Base-by-base conservation (phyloP, 2,797 vertebrate genomes). In the Acipenser ruthenus region DNA sequence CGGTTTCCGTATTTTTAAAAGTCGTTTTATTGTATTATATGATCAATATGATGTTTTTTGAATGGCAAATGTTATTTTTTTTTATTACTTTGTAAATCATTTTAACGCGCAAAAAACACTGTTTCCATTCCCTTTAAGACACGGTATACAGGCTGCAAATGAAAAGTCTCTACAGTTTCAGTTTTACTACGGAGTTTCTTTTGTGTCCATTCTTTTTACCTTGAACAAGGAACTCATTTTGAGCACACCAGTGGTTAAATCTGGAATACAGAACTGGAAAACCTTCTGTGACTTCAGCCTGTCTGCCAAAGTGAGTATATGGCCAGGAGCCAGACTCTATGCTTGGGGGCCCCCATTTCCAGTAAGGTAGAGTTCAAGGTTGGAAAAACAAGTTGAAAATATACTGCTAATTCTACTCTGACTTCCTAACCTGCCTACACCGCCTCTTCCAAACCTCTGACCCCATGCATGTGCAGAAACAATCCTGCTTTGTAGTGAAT, bases 321-420 rank as follows among this genome's bases (percentile, higher is more conserved):
- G 83, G 79, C 76, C 73, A 73, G 70, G 50, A 67, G 78, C 78
- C 81, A 77, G 74, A 64, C 72, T 70, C 68, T 79, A 55, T 15
- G 56, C 72, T 73, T 50, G 69, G 64, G 71, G 72, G 59, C 68
- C 10, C 48, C 72, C 15, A 18, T 83, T 61, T 83, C 77, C 77
- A 78, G 84, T 79, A 80, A 86, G 80, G 72, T 53, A 48, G 8
- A 71, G 67, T n/a, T 67, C 66, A 51, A 53, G 59, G 12, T 62
- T 60, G 50, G 51, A 18, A 15, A 51, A 47, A 64, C 13, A 37
- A n/a, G 23, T 63, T 9, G 23, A 67, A 65, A 59, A 50, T 23
- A 51, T 37, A 18, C 52, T 49, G 37, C 50, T 49, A 59, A 67
- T 59, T 10, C 13, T 62, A 49, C 2, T 62, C 50, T n/a, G 49